A percentile compares a stretch with the other conserved stretches of the same genome.
phyloP scores from a whole-genome alignment of 2,888 invertebrate genomes.

The Temnothorax unifasciatus region DNA sequence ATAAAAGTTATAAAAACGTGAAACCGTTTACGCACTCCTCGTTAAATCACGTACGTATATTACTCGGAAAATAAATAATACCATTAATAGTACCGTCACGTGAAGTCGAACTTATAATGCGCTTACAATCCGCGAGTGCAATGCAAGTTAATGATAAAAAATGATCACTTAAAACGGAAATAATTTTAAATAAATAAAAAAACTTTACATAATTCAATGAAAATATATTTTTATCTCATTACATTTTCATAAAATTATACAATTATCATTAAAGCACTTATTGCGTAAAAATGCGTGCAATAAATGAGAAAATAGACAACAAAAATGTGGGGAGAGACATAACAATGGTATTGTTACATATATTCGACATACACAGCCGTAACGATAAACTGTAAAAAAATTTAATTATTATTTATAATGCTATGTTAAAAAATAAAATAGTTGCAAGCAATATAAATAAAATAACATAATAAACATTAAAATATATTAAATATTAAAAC shows the following conservation, averaged over 20 bases:
- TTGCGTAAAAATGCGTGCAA: background rate
- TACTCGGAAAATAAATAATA: background rate
- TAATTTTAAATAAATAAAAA: background rate
- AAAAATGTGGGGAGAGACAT: background rate
- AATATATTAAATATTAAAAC: too few species aligned
- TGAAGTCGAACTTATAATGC: background rate
- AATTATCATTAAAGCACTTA: background rate
- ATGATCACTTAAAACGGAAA: background rate
- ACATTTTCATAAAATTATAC: background rate
- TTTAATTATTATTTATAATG: too few species aligned
- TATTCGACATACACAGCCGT: too few species aligned
- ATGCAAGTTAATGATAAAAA: background rate
- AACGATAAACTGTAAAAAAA: too few species aligned
- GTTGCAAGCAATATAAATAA: too few species aligned
- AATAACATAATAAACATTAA: too few species aligned
- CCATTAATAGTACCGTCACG: background rate
- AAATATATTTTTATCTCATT: background rate
- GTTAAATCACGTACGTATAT: slow-evolving; percentile 1
- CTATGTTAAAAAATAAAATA: too few species aligned
- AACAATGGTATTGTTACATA: background rate
- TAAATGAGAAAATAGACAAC: background rate
- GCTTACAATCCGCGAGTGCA: background rate
- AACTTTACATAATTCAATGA: background rate
- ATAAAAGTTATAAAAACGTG: background rate
- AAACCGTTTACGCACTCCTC: background rate